Evolutionary conservation across 2,113 vertebrate genomes (phyloP), one percentile per base, ranked within the genome.

Genomic region (Emydura subglobosa): DNA sequence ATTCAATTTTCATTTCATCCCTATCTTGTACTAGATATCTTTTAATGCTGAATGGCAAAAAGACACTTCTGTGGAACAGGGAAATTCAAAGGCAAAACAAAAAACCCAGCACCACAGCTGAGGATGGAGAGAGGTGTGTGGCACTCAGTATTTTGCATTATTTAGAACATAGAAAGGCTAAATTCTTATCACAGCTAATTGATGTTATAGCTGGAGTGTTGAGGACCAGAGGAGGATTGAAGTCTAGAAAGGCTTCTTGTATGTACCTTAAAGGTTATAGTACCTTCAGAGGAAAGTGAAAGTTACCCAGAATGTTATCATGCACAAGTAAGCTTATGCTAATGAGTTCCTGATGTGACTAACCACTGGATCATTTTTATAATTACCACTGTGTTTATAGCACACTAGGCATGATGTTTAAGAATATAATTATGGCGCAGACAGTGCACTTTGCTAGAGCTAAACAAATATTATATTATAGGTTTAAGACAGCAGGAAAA

Each of bases 131-230:
- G 57, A 68, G 8, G 24, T 51, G 27, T 83, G 42, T 51, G 29
- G 47, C 16, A 9, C 34, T 0, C 81, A n/a, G n/a, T 25, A 21
- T 79, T 83, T 81, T 92, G 85, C 86, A 42, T 94, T 87, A 68
- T 93, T 90, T 93, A 88, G 44, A 83, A 39, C 11, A 39, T 7
- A 59, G 11, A 89, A 93, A 83, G 90, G 31, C 42, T 96, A 78
- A 68, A 87, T 79, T 91, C 49, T n/a, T 9, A 9, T 74, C 44
- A 76, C 76, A 82, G 86, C 9, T 80, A 88, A 85, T 31, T 85
- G 21, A 83, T 86, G 74, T 82, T 68, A 31, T n/a, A 91, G 59
- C 22, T 78, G 29, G 34, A 82, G 11, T 47, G 4, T 49, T 82
- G 87, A 83, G 90, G 53, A 49, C 57, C 88, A 44, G 89, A 79